Evolutionary conservation across 2,888 invertebrate genomes (phyloP), one percentile per base, ranked within the genome.

Genomic region (Scrobipalpa atriplicella): DNA sequence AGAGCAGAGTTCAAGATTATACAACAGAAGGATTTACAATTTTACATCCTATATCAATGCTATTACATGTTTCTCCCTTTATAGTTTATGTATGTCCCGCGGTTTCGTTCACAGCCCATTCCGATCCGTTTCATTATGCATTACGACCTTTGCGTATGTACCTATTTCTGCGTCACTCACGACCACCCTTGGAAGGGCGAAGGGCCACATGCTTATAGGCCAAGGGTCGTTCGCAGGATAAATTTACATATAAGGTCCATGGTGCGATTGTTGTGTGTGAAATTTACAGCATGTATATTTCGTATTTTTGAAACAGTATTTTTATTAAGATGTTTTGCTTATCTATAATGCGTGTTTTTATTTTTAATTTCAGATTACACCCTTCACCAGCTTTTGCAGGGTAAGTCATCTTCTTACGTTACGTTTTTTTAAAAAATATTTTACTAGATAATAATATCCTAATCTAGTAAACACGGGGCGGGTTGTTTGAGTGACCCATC

Each of bases 341-440:
- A 29, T 29, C 5, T 29, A 3, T 3, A 29, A 3, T 3, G 29
- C 29, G 29, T 29, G 29, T 29, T 29, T n/a, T 29, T 47, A 74
- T 71, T 81, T 85, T 89, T 84, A 87, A 85, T 95, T 95, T 70
- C 95, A 97, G 96, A 97, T 98, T 78, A 97, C 97, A 60, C 94
- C 96, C 71, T 96, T 96, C 71, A 97, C 97, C 72, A 97, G 97
- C 83, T 97, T 97, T 85, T 98, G 97, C 89, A 94, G 96, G 94
- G 97, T 97, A 88, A 95, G 96, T 94, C n/a, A n/a, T n/a, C n/a
- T n/a, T n/a, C n/a, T n/a, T n/a, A n/a, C n/a, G n/a, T n/a, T n/a
- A n/a, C n/a, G n/a, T n/a, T n/a, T n/a, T n/a, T n/a, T n/a, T n/a
- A 60, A 36, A 36, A 60, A 36, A 60, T 60, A 56, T 13, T 41